phyloP scores from a whole-genome alignment of 2,113 vertebrate genomes.

The Scortum barcoo region DNA sequence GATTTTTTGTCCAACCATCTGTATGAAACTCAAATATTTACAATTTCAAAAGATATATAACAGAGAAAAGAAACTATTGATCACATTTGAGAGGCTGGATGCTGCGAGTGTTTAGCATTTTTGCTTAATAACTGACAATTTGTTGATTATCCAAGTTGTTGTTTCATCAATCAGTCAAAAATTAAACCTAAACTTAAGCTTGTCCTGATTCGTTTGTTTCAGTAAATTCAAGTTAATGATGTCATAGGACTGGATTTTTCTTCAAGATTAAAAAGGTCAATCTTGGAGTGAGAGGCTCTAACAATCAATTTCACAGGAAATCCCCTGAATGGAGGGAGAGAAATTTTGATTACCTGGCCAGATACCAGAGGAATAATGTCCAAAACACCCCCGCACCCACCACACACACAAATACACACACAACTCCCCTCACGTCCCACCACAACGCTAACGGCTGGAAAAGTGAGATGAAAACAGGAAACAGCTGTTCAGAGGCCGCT shows the following conservation, averaged over 20 bases:
- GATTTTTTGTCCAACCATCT: neutral
- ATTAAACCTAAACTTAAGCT: neutral
- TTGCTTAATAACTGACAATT: neutral
- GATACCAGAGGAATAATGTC: slow-evolving; percentile 29
- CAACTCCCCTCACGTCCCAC: slow-evolving; percentile 36
- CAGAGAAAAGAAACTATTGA: no score
- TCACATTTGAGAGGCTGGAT: no score
- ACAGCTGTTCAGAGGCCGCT: slow-evolving; percentile 70
- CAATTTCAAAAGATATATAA: no score
- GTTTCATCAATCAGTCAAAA: neutral
- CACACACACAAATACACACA: neutral
- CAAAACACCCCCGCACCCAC: slow-evolving; percentile 9
- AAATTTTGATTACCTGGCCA: slow-evolving; percentile 50
- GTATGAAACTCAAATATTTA: neutral
- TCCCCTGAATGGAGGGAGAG: neutral
- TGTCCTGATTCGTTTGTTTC: neutral
- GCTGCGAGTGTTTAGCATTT: neutral
- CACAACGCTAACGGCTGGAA: slow-evolving; percentile 62
- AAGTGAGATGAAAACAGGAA: slow-evolving; percentile 81
- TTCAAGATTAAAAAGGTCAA: neutral
- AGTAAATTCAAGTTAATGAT: neutral
- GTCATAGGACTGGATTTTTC: neutral
- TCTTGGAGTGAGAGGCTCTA: neutral
- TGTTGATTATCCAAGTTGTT: no score
- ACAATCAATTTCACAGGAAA: slow-evolving; percentile 20